Evolutionary conservation across 2,797 vertebrate genomes (phyloP).

Genomic region (Epinephelus malabaricus): DNA sequence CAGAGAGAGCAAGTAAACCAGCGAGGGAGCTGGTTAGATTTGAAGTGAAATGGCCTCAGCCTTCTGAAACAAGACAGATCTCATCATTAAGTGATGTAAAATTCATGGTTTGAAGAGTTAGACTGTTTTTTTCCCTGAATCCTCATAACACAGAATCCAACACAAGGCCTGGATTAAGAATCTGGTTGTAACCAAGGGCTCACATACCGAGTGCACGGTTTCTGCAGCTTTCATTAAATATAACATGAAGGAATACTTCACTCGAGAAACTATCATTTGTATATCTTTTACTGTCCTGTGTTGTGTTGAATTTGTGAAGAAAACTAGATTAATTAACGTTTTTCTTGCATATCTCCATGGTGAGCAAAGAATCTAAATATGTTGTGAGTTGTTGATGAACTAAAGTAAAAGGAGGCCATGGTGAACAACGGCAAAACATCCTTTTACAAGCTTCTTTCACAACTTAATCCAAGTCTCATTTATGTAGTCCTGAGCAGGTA

Average conservation of each 20-base stretch:
- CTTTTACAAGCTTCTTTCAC: too few relatives aligned
- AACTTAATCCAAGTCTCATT: too few relatives aligned
- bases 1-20: conserved; percentile 15
- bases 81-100: conserved; percentile 42
- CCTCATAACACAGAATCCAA: conserved; percentile 37
- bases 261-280: too few relatives aligned
- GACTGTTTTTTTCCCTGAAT: conserved; percentile 30
- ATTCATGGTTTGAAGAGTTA: conserved; percentile 41
- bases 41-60: conserved; percentile 27
- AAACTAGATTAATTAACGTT: too few relatives aligned
- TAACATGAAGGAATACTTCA: background rate
- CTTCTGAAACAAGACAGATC: conserved; percentile 23
- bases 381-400: too few relatives aligned
- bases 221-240: background rate
- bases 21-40: conserved; percentile 13
- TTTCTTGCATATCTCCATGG: too few relatives aligned
- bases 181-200: background rate
- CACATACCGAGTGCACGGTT: background rate
- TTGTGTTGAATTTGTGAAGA: too few relatives aligned
- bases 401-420: too few relatives aligned
- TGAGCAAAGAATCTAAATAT: too few relatives aligned
- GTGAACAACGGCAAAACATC: too few relatives aligned
- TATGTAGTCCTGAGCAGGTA: too few relatives aligned
- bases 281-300: too few relatives aligned
- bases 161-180: conserved; percentile 8